phyloP scores from a whole-genome alignment of 2,113 vertebrate species.

The Haemorhous mexicanus region DNA sequence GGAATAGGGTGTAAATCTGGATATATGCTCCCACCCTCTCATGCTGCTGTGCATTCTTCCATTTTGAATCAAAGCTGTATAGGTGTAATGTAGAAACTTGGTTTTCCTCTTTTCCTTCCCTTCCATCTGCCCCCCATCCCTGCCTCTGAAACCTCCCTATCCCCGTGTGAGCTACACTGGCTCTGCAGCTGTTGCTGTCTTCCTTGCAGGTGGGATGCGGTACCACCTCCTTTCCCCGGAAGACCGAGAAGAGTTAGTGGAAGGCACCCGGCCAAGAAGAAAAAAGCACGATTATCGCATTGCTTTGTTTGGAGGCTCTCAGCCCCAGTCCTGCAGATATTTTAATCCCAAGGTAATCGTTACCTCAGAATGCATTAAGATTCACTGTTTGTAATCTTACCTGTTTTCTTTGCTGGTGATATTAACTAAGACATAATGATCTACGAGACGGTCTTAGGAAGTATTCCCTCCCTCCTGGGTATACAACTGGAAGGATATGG shows the following conservation, averaged over 20 bases:
- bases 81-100: neutral
- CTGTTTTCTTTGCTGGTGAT: neutral
- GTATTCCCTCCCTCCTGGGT: neutral
- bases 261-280: slow-evolving; percentile 88
- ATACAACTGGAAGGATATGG: neutral
- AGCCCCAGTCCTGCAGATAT: slow-evolving; percentile 96
- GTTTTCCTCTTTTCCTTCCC: neutral
- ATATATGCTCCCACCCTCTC: neutral
- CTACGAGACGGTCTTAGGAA: neutral
- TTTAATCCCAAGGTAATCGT: slow-evolving; percentile 94
- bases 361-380: slow-evolving; percentile 60
- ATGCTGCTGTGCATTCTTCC: neutral
- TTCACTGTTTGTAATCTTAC: slow-evolving; percentile 38
- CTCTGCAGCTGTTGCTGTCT: neutral
- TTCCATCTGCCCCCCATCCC: neutral
- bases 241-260: slow-evolving; percentile 92
- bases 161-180: neutral
- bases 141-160: neutral
- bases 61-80: neutral
- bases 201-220: slow-evolving; percentile 80
- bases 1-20: neutral
- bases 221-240: slow-evolving; percentile 88
- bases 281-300: slow-evolving; percentile 96
- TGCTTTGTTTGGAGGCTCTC: slow-evolving; percentile 94
- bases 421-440: neutral